Conservation (phyloP, 1,140 invertebrate genomes). For the Zophobas atratus region DNA sequence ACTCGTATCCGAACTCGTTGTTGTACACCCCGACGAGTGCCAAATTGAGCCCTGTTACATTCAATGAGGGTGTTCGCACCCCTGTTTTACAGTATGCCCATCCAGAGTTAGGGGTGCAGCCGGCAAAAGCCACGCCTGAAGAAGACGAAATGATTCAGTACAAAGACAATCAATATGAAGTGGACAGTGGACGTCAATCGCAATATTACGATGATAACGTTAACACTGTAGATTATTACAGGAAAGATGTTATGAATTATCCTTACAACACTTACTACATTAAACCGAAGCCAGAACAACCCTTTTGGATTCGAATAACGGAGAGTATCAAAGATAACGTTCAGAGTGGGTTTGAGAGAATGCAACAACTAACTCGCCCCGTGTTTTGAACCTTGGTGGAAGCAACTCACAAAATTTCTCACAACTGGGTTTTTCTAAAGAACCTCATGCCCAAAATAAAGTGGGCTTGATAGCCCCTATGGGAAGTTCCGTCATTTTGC, state of each 20-base stretch:
- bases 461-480: constrained; percentile 75
- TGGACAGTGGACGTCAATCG: constrained; percentile 60
- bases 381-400: constrained; percentile 82
- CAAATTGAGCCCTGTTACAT: constrained; percentile 69
- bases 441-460: constrained; percentile 77
- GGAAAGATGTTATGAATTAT: constrained; percentile 69
- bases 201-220: constrained; percentile 71
- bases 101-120: constrained; percentile 83
- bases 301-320: constrained; percentile 81
- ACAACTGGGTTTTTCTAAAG: constrained; percentile 79
- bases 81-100: constrained; percentile 85
- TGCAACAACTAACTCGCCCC: constrained; percentile 79
- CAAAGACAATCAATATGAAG: constrained; percentile 45
- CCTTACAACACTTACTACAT: constrained; percentile 71
- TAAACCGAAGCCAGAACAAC: constrained; percentile 72
- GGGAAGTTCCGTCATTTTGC: constrained; percentile 76
- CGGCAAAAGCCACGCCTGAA: constrained; percentile 74
- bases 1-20: constrained; percentile 75
- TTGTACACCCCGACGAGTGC: constrained; percentile 72
- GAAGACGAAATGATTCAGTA: constrained; percentile 61
- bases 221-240: constrained; percentile 70
- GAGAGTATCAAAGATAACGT: constrained; percentile 81
- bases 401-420: constrained; percentile 83
- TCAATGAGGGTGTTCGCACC: constrained; percentile 79
- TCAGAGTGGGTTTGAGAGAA: constrained; percentile 78